Base-by-base conservation (phyloP, 2,113 vertebrate genomes). In the Erythrolamprus reginae region DNA sequence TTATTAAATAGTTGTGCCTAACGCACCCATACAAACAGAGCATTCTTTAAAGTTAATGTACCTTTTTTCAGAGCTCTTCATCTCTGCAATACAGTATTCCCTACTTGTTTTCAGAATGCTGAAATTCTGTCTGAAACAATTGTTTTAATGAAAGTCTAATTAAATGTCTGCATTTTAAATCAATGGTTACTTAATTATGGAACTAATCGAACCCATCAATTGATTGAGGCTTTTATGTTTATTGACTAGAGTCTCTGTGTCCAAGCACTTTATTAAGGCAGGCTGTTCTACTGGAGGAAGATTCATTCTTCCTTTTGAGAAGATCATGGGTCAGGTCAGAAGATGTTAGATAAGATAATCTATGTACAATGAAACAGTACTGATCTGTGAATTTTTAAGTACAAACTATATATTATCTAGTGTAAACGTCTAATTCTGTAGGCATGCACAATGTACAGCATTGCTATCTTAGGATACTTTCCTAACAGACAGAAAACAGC, bases 151-250 rank as follows among this genome's bases (percentile, higher is more conserved):
- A 61, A 88, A 91, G 58, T 51, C 53, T 47, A 61, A 38, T 91
- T 82, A 88, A 83, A 83, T 48, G 38, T 1, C 90, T 58, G 42
- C 23, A 10, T 77, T 77, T 86, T 82, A 53, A 77, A 88, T 83
- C 77, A 48, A 17, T 87, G 86, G 82, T 87, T 82, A 38, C 42
- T 87, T 28, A 88, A 33, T 61, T 88, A 88, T 88, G 53, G 15
- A 3, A 51, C 86, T 88, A 88, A 84, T 83, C 52, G 58, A 88
- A 58, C n/a, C 21, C 45, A 84, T 84, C 52, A 61, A 88, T 56
- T 88, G 77, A 84, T 91, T 61, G 52, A 84, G 12, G 45, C n/a
- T 88, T 84, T 88, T 56, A 88, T 58, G n/a, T 61, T 91, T 88
- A 88, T n/a, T 82, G 21, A 88, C 21, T 56, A 86, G 53, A 56